Evolutionary conservation across 2,113 vertebrate species (phyloP), one percentile per base, ranked within the genome.

Genomic region (Telmatochromis bifrenatus): DNA sequence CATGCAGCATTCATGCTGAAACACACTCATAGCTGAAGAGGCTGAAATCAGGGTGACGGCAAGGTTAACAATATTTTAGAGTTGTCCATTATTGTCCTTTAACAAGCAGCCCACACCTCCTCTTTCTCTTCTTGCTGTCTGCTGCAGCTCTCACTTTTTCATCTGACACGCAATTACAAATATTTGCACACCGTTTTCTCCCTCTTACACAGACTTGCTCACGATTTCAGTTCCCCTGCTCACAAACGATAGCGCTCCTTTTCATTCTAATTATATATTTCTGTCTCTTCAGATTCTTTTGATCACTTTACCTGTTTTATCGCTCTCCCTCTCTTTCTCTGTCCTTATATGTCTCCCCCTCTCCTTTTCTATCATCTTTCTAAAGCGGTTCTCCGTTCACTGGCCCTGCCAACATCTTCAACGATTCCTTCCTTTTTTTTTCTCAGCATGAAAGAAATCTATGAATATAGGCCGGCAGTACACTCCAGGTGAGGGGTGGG

Each of bases 291-390:
- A 23, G n/a, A 60, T 45, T 81, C 88, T 92, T 68, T 92, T 93
- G 80, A 93, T 94, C 93, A 91, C 53, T 75, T 84, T 70, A 42
- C 79, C 65, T 7, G 68, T 89, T 85, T 92, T 81, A 92, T 92
- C 6, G 6, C 58, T 62, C 83, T 82, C 23, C n/a, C 31, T 31
- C 83, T 83, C 28, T 39, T 31, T 45, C 83, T 81, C 42, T 31
- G 6, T 17, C 70, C 81, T 45, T 23, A 10, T 65, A 21, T 80
- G 80, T 70, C 54, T 60, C 33, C 1, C 42, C 9, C 65, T 70
- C 45, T 51, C 28, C 12, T 14, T 83, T 73, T 84, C 85, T 23
- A 19, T 83, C 79, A 23, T 54, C 81, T 79, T 35, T 45, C 84
- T 55, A 86, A 83, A 84, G 89, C 54, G 3, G 47, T 42, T 87